phyloP scores from a whole-genome alignment of 2,888 invertebrate genomes.

The Macrophya alboannulata region DNA sequence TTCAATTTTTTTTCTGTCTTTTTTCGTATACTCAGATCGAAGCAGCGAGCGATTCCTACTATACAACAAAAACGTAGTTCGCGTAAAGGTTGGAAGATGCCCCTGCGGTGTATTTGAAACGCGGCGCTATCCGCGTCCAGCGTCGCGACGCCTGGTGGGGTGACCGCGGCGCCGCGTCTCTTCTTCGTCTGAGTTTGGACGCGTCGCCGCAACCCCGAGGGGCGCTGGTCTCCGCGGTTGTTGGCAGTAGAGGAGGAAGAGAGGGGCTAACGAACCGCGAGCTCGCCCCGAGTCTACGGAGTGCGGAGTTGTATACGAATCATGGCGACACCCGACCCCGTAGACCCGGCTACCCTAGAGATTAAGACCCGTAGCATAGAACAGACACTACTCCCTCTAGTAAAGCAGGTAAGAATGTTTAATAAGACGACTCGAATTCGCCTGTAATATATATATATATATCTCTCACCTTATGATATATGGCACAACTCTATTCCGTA shows the following conservation, averaged over 20 bases:
- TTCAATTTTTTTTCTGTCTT: too few relatives aligned
- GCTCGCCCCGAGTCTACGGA: conserved; percentile 75
- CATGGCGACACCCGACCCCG: conserved; percentile 85
- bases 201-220: conserved; percentile 52
- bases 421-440: conserved; percentile 51
- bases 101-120: conserved; percentile 18
- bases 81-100: not conserved
- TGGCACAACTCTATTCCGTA: conserved; percentile 16
- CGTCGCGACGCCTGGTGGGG: conserved; percentile 38
- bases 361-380: conserved; percentile 97
- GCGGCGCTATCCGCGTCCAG: not conserved
- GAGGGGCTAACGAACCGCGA: conserved; percentile 76
- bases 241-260: conserved; percentile 60
- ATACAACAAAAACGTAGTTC: not conserved
- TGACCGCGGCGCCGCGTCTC: conserved; percentile 15
- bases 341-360: conserved; percentile 86
- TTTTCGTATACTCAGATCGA: not conserved
- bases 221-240: not conserved
- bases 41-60: not conserved
- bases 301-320: conserved; percentile 79
- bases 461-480: conserved; percentile 29
- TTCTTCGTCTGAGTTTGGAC: not conserved
- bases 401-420: conserved; percentile 91
- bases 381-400: conserved; percentile 95
- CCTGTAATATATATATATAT: not conserved